Evolutionary conservation across 2,888 invertebrate genomes (phyloP), one percentile per base, ranked within the genome.

Genomic region (Listrodromus nycthemerus): DNA sequence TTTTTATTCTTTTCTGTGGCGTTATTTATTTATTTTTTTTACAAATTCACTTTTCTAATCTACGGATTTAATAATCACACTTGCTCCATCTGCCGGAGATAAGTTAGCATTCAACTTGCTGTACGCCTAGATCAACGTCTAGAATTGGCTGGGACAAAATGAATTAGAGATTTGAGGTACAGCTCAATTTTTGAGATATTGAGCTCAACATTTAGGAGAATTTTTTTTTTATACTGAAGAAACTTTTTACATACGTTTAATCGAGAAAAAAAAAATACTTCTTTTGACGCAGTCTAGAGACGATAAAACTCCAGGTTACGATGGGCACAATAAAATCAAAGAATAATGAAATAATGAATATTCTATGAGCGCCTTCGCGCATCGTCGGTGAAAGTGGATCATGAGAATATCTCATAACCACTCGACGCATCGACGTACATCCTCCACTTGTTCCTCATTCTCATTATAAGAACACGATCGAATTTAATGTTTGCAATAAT

Each of bases 261-360:
- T n/a, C n/a, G n/a, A n/a, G n/a, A n/a, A n/a, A n/a, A n/a, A n/a
- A n/a, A n/a, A n/a, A n/a, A n/a, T n/a, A n/a, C n/a, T n/a, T n/a
- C n/a, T n/a, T n/a, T n/a, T n/a, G n/a, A n/a, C n/a, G n/a, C n/a
- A n/a, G n/a, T n/a, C n/a, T n/a, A n/a, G 41, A 45, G 16, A 45
- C 41, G 41, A 45, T 45, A 45, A 16, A 45, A 45, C 41, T 4
- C 41, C 41, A 45, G 3, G 4, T 45, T 45, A 45, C 41, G 41
- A 45, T 45, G 16, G 3, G 41, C 16, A 45, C n/a, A 30, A n/a
- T n/a, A n/a, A n/a, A n/a, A n/a, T n/a, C n/a, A n/a, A 7, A 41
- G 50, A 78, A 81, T 81, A 76, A 73, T 74, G 67, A 74, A 74
- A 82, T 82, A 78, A 78, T 69, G 78, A 69, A 78, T 73, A 78